A percentile compares a stretch with the other conserved stretches of the same genome.
Conservation (phyloP, 2,113 vertebrate species). For the Heteronetta atricapilla region DNA sequence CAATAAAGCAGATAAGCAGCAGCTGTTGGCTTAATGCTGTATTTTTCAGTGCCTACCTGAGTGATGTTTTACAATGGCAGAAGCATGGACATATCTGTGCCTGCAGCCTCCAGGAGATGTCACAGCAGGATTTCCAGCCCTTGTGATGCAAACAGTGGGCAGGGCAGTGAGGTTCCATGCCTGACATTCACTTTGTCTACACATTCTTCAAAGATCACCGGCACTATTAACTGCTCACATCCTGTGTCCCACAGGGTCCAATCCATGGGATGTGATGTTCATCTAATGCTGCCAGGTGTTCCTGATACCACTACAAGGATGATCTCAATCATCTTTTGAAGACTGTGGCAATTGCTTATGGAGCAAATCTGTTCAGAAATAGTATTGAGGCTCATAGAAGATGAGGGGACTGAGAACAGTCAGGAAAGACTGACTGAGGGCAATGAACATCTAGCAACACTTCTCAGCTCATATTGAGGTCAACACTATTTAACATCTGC, state of each 20-base stretch:
- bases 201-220: not conserved
- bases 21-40: not conserved
- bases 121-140: not conserved
- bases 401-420: not conserved
- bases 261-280: not conserved
- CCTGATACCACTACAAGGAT: not conserved
- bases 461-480: not conserved
- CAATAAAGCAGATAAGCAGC: not conserved
- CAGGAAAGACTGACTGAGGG: not conserved
- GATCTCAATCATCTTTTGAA: not conserved
- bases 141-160: not conserved
- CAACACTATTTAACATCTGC: not conserved
- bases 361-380: not conserved
- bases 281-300: not conserved
- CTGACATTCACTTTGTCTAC: not conserved
- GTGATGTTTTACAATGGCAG: not conserved
- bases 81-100: not conserved
- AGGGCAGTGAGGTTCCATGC: not conserved
- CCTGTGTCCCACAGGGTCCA: rapidly evolving
- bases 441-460: not conserved
- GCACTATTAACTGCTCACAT: too few species aligned
- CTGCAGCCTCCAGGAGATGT: not conserved
- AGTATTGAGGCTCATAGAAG: not conserved
- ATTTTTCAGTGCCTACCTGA: not conserved
- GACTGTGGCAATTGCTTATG: not conserved